Evolutionary conservation across 2,113 vertebrate species (phyloP).

Genomic region (Percina caprodes): DNA sequence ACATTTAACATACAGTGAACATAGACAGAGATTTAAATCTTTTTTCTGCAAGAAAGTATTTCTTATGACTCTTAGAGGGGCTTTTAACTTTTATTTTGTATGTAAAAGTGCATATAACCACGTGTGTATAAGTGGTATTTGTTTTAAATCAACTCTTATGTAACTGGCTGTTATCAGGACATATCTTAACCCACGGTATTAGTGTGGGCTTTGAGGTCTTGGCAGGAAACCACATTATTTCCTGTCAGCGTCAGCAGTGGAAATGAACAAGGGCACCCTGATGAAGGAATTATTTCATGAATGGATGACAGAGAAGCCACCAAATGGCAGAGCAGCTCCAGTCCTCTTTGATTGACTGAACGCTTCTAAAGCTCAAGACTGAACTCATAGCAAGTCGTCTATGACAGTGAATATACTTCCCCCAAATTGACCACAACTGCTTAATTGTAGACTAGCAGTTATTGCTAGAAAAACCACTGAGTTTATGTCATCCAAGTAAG

Average conservation of each 20-base stretch:
- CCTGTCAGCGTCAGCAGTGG: slow-evolving; percentile 66
- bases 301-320: slow-evolving; percentile 53
- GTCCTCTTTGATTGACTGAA: not conserved
- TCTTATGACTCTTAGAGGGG: not conserved
- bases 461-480: not conserved
- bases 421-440: slow-evolving; percentile 12
- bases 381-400: not conserved
- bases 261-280: slow-evolving; percentile 59
- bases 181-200: slow-evolving; percentile 47
- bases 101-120: not conserved
- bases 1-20: not conserved
- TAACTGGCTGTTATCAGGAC: slow-evolving; percentile 61
- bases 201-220: slow-evolving; percentile 55
- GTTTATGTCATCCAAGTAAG: not conserved
- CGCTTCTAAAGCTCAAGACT: not conserved
- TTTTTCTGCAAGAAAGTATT: not conserved
- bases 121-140: slow-evolving; percentile 13
- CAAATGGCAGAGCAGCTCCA: not conserved
- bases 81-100: slow-evolving; percentile 4
- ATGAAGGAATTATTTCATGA: slow-evolving; percentile 71
- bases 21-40: not conserved
- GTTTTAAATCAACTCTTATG: slow-evolving; percentile 32
- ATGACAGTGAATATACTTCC: slow-evolving; percentile 7
- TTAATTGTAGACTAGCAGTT: not conserved
- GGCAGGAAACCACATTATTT: slow-evolving; percentile 77